phyloP scores from a whole-genome alignment of 2,797 vertebrate genomes.

The Pipistrellus pygmaeus region DNA sequence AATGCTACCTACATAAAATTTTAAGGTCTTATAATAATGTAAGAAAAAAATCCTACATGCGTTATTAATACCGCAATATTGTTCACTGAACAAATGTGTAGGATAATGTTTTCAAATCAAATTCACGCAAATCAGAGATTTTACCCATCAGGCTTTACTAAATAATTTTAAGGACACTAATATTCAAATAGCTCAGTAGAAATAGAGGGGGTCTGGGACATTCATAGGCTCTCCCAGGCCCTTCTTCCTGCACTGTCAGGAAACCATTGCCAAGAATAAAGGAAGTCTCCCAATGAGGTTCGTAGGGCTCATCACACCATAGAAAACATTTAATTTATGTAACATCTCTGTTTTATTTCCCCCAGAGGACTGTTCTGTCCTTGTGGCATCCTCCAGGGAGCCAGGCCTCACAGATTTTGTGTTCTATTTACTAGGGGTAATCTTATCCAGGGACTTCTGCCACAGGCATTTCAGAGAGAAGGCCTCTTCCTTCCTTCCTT shows the following conservation, averaged over 20 bases:
- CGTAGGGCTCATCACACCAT: neutral
- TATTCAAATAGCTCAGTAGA: neutral
- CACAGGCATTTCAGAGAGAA: constrained; percentile 7
- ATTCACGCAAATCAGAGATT: neutral
- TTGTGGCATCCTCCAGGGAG: neutral
- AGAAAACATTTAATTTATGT: neutral
- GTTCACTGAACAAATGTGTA: neutral
- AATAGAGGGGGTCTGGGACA: too few relatives aligned
- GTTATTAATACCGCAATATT: neutral
- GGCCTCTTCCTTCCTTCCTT: neutral
- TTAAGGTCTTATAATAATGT: neutral
- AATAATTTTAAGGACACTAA: neutral
- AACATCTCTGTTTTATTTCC: neutral
- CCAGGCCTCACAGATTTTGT: neutral
- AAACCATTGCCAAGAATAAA: neutral
- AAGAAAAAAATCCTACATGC: neutral
- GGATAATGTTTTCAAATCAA: neutral
- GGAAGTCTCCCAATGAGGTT: neutral
- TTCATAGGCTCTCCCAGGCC: neutral
- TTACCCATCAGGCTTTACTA: neutral
- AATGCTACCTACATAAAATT: neutral
- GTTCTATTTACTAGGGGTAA: constrained; percentile 4
- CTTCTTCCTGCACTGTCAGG: neutral
- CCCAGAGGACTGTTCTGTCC: neutral
- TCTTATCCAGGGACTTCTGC: constrained; percentile 21